Evolutionary conservation across 2,797 vertebrate genomes (phyloP).

Genomic region (Adrianichthys oophorus): DNA sequence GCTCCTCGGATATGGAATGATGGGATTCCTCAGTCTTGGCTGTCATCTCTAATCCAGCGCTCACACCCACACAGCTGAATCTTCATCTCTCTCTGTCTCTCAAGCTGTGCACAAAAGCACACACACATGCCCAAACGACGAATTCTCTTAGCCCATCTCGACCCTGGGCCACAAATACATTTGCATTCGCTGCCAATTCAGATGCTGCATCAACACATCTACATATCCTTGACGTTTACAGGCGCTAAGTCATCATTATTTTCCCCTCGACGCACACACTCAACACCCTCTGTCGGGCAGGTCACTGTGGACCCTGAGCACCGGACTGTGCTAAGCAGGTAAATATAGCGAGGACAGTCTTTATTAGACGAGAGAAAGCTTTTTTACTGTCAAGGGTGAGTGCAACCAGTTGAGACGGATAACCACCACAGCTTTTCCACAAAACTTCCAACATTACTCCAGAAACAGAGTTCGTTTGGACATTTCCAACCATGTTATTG

Average conservation of each 20-base stretch:
- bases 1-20: conserved; percentile 71
- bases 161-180: conserved; percentile 48
- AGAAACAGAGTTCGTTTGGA: no score
- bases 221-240: conserved; percentile 60
- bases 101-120: conserved; percentile 18
- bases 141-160: conserved; percentile 9
- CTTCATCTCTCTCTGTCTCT: conserved; percentile 53
- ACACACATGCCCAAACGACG: conserved; percentile 25
- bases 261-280: conserved; percentile 32
- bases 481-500: no score
- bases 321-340: conserved; percentile 76
- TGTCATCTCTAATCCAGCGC: conserved; percentile 75
- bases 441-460: no score
- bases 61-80: conserved; percentile 74
- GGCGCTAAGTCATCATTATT: conserved; percentile 76
- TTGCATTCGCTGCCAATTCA: conserved; percentile 60
- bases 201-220: conserved; percentile 64
- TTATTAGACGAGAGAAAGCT: conserved; percentile 74
- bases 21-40: conserved; percentile 66
- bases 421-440: no score
- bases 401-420: conserved; percentile 42
- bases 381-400: conserved; percentile 60
- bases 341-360: conserved; percentile 75
- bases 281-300: conserved; percentile 31
- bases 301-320: conserved; percentile 69